Base-by-base conservation (phyloP, 2,797 vertebrate species). In the Argya squamiceps region DNA sequence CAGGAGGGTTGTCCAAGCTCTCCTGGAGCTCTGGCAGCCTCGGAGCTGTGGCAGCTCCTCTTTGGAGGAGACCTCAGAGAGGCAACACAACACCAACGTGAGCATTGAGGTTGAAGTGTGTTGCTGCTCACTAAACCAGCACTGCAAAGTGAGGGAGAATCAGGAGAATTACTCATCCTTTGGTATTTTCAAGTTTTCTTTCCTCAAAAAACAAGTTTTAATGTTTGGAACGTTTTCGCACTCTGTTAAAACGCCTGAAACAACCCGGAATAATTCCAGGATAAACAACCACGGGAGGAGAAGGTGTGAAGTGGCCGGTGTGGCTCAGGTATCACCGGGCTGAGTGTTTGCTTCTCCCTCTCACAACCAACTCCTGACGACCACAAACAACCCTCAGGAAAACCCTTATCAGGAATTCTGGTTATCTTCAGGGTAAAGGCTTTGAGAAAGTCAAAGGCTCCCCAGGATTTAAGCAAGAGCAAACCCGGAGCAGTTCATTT, bases 61-160 rank as follows among this genome's bases (percentile, higher is more conserved):
- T 52, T 39, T 15, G 63, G 29, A 39, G 43, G 15, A 29, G 43
- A 55, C 59, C 77, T 69, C 52, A 10, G 30, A 26, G 68, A 69
- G 63, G 65, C 32, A 69, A 65, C 2, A 5, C 47, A 34, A 2
- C 53, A 8, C 22, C 41, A 59, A 30, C 1, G 4, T 30, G 12
- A n/a, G 26, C 8, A 1, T 3, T 0, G 23, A 20, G 7, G 39
- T 1, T 30, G 26, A 11, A 10, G 23, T 58, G 59, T 14, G 12
- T 12, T 27, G 43, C 32, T 9, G 0, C 34, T 69, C 52, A 0
- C 43, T 29, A 5, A 81, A 52, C 7, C 53, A 47, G 65, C 18
- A 0, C 36, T 9, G 6, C 49, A 63, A 17, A 75, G 30, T 11
- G 18, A 63, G 68, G 36, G 0, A 10, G 9, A 29, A 43, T 21